Evolutionary conservation across 2,797 vertebrate species (phyloP).

Genomic region (Rhodeus uyekii): DNA sequence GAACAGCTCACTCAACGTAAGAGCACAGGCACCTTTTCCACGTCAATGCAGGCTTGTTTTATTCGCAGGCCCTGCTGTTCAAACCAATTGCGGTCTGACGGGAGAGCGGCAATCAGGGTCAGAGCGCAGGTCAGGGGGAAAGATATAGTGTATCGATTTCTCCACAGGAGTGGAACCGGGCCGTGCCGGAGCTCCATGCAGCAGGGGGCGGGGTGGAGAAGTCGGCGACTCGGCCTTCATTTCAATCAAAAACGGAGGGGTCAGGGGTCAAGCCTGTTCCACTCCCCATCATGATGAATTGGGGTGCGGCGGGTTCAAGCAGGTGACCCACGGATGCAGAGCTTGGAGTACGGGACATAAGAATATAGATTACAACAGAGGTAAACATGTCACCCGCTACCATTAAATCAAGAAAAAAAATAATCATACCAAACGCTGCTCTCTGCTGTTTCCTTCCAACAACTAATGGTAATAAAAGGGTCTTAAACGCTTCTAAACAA

Average conservation of each 20-base stretch:
- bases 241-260: constrained; percentile 67
- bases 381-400: constrained; percentile 54
- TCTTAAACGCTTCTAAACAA: constrained; percentile 16
- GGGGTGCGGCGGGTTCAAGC: constrained; percentile 79
- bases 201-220: constrained; percentile 55
- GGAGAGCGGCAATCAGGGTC: constrained; percentile 87
- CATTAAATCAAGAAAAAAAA: constrained; percentile 30
- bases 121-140: constrained; percentile 86
- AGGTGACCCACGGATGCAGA: constrained; percentile 66
- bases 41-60: constrained; percentile 72
- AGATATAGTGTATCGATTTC: constrained; percentile 93
- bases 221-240: constrained; percentile 79
- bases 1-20: constrained; percentile 70
- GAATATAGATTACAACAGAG: constrained; percentile 65
- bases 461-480: constrained; percentile 12
- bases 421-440: constrained; percentile 23
- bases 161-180: constrained; percentile 81
- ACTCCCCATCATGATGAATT: constrained; percentile 86
- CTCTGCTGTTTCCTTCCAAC: constrained; percentile 6
- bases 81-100: constrained; percentile 88
- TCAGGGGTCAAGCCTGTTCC: constrained; percentile 79
- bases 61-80: constrained; percentile 81
- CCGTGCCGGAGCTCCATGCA: constrained; percentile 68
- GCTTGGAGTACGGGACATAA: constrained; percentile 10
- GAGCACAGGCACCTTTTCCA: constrained; percentile 52